Percentiles rank a stretch among this genome's conserved stretches.
phyloP scores from a whole-genome alignment of 2,797 vertebrate genomes.

The Vespertilio murinus region DNA sequence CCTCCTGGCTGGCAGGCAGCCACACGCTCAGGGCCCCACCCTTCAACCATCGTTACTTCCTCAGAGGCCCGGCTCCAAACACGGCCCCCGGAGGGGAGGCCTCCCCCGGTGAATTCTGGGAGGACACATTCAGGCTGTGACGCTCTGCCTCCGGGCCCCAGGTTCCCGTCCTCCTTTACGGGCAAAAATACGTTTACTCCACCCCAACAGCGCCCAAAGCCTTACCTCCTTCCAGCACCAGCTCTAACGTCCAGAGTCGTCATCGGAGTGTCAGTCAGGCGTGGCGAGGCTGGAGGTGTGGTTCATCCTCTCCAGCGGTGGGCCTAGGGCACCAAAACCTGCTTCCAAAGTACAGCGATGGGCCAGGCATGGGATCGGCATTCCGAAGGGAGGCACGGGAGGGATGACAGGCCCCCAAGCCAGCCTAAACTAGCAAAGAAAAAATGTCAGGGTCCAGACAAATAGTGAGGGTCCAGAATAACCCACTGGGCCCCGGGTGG shows the following conservation, averaged over 20 bases:
- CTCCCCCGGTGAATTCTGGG: not conserved
- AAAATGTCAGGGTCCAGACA: not conserved
- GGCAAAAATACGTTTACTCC: not conserved
- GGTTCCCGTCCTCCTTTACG: not conserved
- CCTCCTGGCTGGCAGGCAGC: not conserved
- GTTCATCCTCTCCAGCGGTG: not conserved
- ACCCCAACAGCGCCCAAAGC: not conserved
- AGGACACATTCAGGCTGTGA: not conserved
- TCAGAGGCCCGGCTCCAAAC: not conserved
- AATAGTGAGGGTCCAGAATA: not conserved
- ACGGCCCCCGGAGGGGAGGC: not conserved
- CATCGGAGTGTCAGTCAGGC: not conserved
- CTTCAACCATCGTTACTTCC: not conserved
- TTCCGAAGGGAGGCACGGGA: not conserved
- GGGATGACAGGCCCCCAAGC: not conserved
- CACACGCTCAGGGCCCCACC: not conserved
- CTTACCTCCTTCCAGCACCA: not conserved
- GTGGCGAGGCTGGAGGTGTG: not conserved
- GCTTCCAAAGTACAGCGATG: not conserved
- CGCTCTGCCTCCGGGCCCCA: not conserved
- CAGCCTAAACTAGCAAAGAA: not conserved
- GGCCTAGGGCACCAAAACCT: not conserved
- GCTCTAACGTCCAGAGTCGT: not conserved
- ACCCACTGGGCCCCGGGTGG: not conserved
- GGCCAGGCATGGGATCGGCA: not conserved